Evolutionary conservation across 1,140 invertebrate genomes (phyloP).

Genomic region (Luehdorfia chinensis): DNA sequence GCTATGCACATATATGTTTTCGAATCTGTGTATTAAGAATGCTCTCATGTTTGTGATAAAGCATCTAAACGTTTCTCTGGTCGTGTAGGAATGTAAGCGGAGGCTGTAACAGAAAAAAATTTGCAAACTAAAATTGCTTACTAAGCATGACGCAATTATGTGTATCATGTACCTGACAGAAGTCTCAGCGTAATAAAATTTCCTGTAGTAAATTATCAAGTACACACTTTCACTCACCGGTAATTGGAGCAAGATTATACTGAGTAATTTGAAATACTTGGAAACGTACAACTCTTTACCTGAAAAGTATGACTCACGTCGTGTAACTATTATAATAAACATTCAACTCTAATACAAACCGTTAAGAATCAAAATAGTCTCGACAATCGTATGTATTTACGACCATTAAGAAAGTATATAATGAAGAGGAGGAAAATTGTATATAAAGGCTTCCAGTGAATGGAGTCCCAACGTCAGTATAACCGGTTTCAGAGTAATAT

Average conservation of each 20-base stretch:
- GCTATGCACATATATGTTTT: too few relatives aligned
- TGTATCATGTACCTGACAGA: too few relatives aligned
- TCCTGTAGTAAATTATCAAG: too few relatives aligned
- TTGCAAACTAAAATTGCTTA: too few relatives aligned
- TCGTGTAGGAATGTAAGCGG: too few relatives aligned
- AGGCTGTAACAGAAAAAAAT: too few relatives aligned
- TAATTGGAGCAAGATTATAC: constrained; percentile 15
- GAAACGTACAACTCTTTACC: constrained; percentile 9
- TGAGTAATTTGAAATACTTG: constrained; percentile 7
- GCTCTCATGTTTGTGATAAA: too few relatives aligned
- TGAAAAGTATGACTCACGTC: background rate
- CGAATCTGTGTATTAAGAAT: too few relatives aligned
- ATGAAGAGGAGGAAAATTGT: constrained; percentile 20
- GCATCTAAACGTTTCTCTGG: too few relatives aligned
- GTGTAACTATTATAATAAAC: background rate
- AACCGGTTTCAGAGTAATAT: constrained; percentile 22
- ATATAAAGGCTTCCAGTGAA: constrained; percentile 20
- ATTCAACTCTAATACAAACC: background rate
- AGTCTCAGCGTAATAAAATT: too few relatives aligned
- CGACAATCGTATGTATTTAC: background rate
- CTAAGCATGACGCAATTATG: too few relatives aligned
- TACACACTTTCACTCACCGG: constrained; percentile 17
- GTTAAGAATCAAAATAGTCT: constrained; percentile 1
- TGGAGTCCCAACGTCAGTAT: constrained; percentile 19
- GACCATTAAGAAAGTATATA: background rate